These are phyloP conservation scores for Cyprinella venusta DNA, from an alignment of 2,797 vertebrate genomes.

Conservation along the genomic window DNA sequence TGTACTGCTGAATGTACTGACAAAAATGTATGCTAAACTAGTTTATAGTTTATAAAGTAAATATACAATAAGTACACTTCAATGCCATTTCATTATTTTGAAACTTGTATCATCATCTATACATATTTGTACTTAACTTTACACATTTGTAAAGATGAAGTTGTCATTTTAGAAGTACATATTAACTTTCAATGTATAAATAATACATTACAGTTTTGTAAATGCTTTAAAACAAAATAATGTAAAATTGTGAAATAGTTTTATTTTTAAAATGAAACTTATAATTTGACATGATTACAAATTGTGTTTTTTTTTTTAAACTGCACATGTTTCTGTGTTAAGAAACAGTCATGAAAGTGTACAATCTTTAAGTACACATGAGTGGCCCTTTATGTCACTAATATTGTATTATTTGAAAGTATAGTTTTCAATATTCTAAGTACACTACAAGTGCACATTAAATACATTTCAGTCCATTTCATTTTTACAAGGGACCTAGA, in stretches of 20 bases:
- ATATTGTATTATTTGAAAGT: neutral
- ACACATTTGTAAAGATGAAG: neutral
- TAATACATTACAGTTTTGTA: neutral
- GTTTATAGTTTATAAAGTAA: neutral
- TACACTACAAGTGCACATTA: neutral
- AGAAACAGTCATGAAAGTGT: neutral
- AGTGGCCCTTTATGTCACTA: neutral
- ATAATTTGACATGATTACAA: neutral
- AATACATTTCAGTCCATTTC: neutral
- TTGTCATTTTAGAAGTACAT: no score
- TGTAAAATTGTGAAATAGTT: no score
- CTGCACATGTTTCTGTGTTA: no score
- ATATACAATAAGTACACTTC: neutral
- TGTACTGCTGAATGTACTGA: neutral
- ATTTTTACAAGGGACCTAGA: neutral
- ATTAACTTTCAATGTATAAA: neutral
- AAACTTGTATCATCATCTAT: neutral
- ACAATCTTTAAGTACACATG: neutral
- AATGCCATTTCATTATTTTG: neutral
- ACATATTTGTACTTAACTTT: neutral
- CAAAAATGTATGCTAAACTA: neutral
- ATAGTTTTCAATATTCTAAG: neutral
- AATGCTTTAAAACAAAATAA: neutral
- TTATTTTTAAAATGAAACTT: no score
- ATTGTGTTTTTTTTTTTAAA: neutral